Conservation (phyloP, 1,140 invertebrate species). For the Hycleus cichorii region DNA sequence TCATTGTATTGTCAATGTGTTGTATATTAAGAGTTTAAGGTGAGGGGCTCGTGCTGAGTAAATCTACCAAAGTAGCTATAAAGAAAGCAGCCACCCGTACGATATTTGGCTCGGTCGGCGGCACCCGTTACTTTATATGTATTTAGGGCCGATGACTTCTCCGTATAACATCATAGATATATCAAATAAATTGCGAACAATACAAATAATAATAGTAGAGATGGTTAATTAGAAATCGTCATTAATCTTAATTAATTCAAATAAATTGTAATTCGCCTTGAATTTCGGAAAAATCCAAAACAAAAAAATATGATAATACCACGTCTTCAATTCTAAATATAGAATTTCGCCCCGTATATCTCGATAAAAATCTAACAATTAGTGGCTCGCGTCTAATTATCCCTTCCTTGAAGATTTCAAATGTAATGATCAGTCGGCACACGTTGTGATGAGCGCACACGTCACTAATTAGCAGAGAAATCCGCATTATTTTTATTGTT, state of each 20-base stretch:
- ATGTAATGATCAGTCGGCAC: slow-evolving; percentile 23
- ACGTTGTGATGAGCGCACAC: slow-evolving; percentile 25
- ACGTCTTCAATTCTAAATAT: too few species aligned
- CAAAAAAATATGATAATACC: too few species aligned
- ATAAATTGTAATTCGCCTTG: too few species aligned
- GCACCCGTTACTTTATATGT: slow-evolving; percentile 26
- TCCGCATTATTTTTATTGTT: slow-evolving; percentile 31
- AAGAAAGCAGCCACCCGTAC: slow-evolving; percentile 32
- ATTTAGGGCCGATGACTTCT: slow-evolving; percentile 28
- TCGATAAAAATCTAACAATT: slow-evolving; percentile 17
- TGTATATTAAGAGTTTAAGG: not conserved
- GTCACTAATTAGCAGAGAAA: slow-evolving; percentile 32
- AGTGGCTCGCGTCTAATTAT: slow-evolving; percentile 25
- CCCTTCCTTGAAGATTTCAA: slow-evolving; percentile 9
- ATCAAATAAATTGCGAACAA: not conserved
- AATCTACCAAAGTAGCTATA: slow-evolving; percentile 23
- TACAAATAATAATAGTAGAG: not conserved
- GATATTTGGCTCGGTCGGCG: slow-evolving; percentile 30
- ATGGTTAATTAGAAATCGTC: too few species aligned
- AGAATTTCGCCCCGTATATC: too few species aligned
- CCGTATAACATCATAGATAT: not conserved
- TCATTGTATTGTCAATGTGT: slow-evolving; percentile 12
- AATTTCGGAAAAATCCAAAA: too few species aligned
- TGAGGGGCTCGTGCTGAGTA: slow-evolving; percentile 30
- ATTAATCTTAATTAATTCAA: too few species aligned